phyloP scores from a whole-genome alignment of 2,113 vertebrate species.

The Grantiella picta region DNA sequence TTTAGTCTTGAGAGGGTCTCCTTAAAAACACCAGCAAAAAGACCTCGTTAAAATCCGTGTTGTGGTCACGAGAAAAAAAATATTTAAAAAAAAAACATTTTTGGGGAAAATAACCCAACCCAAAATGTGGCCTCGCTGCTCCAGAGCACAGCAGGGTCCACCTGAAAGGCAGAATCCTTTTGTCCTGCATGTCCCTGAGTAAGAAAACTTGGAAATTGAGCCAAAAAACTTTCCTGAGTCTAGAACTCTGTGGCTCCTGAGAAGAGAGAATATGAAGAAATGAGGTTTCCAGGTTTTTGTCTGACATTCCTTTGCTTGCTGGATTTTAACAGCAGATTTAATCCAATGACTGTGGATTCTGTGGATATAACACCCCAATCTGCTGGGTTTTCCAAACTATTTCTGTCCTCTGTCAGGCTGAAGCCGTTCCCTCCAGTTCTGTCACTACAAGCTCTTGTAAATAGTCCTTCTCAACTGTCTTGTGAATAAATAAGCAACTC shows the following conservation, averaged over 20 bases:
- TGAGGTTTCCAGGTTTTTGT: background rate
- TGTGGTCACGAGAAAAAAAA: background rate
- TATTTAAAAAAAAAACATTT: too few species aligned
- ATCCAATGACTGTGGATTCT: fast-evolving
- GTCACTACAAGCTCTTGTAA: background rate
- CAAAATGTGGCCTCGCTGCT: background rate
- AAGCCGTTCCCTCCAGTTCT: background rate
- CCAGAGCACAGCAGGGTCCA: background rate
- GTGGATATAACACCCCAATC: background rate
- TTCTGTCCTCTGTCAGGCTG: background rate
- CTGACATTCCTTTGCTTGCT: background rate
- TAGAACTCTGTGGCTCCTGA: background rate
- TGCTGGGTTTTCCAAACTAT: background rate
- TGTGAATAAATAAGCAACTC: background rate
- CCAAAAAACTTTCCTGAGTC: background rate
- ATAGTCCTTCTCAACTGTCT: background rate
- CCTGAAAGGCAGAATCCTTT: background rate
- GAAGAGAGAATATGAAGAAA: background rate
- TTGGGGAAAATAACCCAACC: background rate
- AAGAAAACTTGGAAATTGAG: background rate
- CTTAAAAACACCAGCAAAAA: conserved; percentile 53
- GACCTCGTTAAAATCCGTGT: background rate
- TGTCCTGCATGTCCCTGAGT: background rate
- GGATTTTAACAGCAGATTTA: background rate
- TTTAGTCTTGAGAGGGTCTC: conserved; percentile 31